Percentiles rank a stretch among this genome's conserved stretches.
Evolutionary conservation across 2,888 invertebrate genomes (phyloP).

Genomic region (Siphonodentalium dalli): DNA sequence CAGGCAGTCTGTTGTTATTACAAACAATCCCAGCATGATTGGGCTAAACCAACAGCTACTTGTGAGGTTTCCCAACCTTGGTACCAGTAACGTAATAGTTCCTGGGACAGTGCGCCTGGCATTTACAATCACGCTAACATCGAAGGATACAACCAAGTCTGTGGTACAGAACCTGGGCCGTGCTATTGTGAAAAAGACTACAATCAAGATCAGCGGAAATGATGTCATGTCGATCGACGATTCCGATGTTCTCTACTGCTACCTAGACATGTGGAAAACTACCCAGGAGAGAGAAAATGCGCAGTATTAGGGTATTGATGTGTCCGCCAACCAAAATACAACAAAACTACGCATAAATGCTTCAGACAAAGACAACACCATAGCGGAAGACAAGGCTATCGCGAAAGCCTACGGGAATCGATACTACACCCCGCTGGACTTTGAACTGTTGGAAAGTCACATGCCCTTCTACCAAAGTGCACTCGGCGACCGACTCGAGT

Average conservation of each 20-base stretch:
- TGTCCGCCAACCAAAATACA: too few relatives aligned
- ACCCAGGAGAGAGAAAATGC: slow-evolving; percentile 15
- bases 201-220: slow-evolving; percentile 26
- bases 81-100: slow-evolving; percentile 25
- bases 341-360: too few relatives aligned
- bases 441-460: too few relatives aligned
- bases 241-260: slow-evolving; percentile 26
- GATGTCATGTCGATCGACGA: slow-evolving; percentile 30
- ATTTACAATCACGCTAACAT: slow-evolving; percentile 23
- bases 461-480: too few relatives aligned
- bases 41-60: slow-evolving; percentile 30
- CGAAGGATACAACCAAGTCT: slow-evolving; percentile 22
- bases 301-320: too few relatives aligned
- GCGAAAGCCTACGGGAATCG: too few relatives aligned
- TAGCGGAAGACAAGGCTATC: too few relatives aligned
- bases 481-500: too few relatives aligned
- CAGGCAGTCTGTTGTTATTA: slow-evolving; percentile 26
- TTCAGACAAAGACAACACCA: too few relatives aligned
- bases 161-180: slow-evolving; percentile 28
- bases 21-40: slow-evolving; percentile 30
- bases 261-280: slow-evolving; percentile 22
- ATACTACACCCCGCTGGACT: too few relatives aligned
- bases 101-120: slow-evolving; percentile 27
- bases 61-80: slow-evolving; percentile 31
- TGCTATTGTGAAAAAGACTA: slow-evolving; percentile 28